These are phyloP conservation scores for Burhinus oedicnemus DNA, from an alignment of 2,113 vertebrate genomes.

Conservation along the genomic window DNA sequence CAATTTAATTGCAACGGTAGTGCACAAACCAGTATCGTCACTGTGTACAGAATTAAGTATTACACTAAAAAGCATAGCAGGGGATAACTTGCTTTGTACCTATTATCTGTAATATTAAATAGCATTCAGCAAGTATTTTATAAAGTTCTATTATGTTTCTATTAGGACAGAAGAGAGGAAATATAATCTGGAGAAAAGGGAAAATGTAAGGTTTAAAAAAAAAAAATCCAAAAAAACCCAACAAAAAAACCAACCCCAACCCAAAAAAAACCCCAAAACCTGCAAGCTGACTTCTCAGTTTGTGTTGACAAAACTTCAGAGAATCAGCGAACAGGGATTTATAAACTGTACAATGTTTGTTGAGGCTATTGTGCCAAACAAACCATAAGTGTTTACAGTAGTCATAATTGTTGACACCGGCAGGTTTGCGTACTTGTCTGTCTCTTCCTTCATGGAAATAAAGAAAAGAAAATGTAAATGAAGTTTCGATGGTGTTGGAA, in stretches of 20 bases:
- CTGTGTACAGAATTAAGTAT: background rate
- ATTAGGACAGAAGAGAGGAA: background rate
- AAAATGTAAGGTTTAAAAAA: background rate
- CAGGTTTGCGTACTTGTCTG: background rate
- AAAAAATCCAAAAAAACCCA: background rate
- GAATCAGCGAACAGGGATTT: background rate
- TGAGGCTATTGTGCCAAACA: background rate
- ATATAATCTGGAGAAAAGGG: background rate
- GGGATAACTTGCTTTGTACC: background rate
- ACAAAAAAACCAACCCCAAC: no score
- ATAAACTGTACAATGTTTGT: background rate
- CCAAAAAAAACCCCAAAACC: no score
- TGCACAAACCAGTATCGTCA: accelerated
- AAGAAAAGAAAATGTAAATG: background rate
- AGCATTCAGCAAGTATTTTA: background rate
- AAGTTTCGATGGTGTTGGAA: background rate
- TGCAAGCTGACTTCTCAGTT: background rate
- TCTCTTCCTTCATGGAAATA: background rate
- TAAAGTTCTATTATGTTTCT: background rate
- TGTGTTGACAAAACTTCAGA: background rate
- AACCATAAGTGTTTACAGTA: background rate
- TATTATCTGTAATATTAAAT: background rate
- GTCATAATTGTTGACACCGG: background rate
- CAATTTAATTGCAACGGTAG: accelerated
- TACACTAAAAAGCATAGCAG: background rate